Percentiles rank a stretch among this genome's conserved stretches.
These are phyloP conservation scores for Cynopterus brachyotis DNA, from an alignment of 2,113 vertebrate genomes.

Conservation along the genomic window DNA sequence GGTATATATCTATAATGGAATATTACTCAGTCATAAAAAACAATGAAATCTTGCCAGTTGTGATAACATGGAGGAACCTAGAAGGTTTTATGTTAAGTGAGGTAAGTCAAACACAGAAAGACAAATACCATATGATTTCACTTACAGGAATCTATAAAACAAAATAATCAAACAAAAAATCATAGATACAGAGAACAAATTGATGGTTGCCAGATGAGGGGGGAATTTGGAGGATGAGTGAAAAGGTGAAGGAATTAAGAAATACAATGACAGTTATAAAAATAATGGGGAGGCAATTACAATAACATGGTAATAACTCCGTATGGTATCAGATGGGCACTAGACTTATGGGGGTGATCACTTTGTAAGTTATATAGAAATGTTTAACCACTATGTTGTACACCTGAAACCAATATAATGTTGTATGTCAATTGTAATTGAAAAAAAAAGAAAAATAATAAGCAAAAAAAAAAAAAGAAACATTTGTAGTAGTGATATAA, in stretches of 20 bases:
- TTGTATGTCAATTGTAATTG: background rate
- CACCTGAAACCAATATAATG: background rate
- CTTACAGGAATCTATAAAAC: background rate
- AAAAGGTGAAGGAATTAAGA: background rate
- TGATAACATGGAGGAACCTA: background rate
- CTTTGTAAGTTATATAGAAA: too few relatives aligned
- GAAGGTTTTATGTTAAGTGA: background rate
- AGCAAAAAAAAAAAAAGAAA: background rate
- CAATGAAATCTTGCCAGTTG: background rate
- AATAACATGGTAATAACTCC: too few relatives aligned
- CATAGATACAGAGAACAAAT: background rate
- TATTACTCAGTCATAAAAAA: background rate
- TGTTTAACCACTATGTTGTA: background rate
- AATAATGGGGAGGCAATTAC: too few relatives aligned
- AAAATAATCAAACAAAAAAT: background rate
- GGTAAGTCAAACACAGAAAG: background rate
- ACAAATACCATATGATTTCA: background rate
- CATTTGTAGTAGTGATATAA: background rate
- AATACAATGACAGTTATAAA: background rate
- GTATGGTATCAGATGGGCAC: background rate
- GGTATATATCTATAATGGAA: background rate
- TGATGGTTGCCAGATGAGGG: background rate
- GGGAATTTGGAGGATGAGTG: background rate
- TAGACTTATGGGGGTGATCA: background rate
- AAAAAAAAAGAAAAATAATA: too few relatives aligned